These are phyloP conservation scores for Peromyscus leucopus DNA, from an alignment of 2,113 vertebrate species.

Conservation along the genomic window DNA sequence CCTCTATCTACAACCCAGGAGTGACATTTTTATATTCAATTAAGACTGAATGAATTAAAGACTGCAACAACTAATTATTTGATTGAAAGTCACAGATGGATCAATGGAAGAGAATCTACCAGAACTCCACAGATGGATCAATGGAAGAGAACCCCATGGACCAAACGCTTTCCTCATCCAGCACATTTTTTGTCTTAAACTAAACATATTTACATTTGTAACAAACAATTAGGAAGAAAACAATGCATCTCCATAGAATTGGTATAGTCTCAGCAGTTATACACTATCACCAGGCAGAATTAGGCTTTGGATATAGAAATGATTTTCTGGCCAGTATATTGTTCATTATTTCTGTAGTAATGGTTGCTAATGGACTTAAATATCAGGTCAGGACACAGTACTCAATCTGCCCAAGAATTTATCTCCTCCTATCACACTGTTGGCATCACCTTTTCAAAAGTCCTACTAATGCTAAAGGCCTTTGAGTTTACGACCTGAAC, in stretches of 20 bases:
- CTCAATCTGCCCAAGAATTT: not conserved
- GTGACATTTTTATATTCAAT: conserved; percentile 46
- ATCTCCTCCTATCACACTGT: not conserved
- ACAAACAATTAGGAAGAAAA: conserved; percentile 56
- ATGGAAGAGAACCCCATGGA: not conserved
- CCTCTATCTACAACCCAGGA: not conserved
- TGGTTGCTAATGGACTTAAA: conserved; percentile 15
- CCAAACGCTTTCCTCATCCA: conserved; percentile 22
- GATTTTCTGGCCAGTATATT: not conserved
- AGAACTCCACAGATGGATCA: conserved; percentile 32
- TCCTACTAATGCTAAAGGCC: not conserved
- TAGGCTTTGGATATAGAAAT: conserved; percentile 40
- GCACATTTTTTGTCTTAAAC: not conserved
- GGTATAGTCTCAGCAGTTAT: not conserved
- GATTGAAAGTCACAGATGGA: conserved; percentile 46
- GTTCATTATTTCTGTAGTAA: not conserved
- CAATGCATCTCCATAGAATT: conserved; percentile 23
- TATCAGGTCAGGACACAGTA: not conserved
- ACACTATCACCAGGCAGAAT: conserved; percentile 48
- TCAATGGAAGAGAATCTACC: conserved; percentile 39
- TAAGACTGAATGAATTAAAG: not conserved
- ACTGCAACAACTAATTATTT: conserved; percentile 29
- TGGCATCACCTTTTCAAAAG: not conserved
- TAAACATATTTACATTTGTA: conserved; percentile 24
- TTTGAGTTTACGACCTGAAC: not conserved